Evolutionary conservation across 2,888 invertebrate species (phyloP).

Genomic region (Sclerodermus sp.): DNA sequence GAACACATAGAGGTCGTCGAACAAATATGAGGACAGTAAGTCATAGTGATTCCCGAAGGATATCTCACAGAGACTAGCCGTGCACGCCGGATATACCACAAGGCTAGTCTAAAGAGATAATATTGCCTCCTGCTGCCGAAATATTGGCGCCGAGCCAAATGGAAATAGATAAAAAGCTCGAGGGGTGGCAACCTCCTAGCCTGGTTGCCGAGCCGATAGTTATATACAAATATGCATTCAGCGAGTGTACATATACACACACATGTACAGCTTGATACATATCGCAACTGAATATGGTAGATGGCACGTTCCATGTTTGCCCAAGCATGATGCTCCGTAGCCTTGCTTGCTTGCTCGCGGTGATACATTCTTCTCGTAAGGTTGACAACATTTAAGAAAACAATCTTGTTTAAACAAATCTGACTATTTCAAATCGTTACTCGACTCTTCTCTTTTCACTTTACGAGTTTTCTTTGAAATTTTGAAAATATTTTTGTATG

Average conservation of each 20-base stretch:
- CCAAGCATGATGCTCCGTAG: conserved; percentile 17
- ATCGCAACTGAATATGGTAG: conserved; percentile 15
- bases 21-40: conserved; percentile 25
- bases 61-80: conserved; percentile 24
- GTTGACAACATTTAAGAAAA: too few relatives aligned
- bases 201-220: background rate
- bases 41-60: conserved; percentile 28
- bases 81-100: conserved; percentile 21
- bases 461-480: too few relatives aligned
- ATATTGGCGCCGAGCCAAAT: conserved; percentile 53
- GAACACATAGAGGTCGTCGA: background rate
- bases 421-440: too few relatives aligned
- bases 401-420: too few relatives aligned
- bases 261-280: too few relatives aligned
- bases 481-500: too few relatives aligned
- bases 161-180: conserved; percentile 53
- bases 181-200: conserved; percentile 14
- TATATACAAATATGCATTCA: background rate
- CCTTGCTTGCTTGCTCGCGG: too few relatives aligned
- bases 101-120: conserved; percentile 47
- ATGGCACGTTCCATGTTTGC: conserved; percentile 15
- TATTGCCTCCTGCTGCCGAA: conserved; percentile 46
- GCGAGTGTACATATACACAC: background rate
- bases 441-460: too few relatives aligned
- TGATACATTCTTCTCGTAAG: too few relatives aligned